phyloP scores from a whole-genome alignment of 2,888 invertebrate species.

The Drosophila tripunctata region DNA sequence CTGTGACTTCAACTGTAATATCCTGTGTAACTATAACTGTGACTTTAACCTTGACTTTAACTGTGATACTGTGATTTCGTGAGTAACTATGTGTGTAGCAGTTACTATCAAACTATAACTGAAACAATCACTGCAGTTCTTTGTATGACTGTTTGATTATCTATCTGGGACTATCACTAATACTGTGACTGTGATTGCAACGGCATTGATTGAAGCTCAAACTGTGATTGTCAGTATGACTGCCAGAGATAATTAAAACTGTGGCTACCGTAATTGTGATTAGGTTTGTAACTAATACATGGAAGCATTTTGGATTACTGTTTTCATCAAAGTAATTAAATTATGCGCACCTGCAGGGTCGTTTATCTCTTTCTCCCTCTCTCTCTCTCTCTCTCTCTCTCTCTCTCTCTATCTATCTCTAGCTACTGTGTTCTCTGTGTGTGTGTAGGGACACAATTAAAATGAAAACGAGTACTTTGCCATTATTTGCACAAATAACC shows the following conservation, averaged over 20 bases:
- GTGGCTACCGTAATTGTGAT: not conserved
- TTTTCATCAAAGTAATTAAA: slow-evolving; percentile 22
- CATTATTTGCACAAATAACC: slow-evolving; percentile 62
- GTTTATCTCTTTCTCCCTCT: not conserved
- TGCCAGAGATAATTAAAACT: too few relatives aligned
- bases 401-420: not conserved
- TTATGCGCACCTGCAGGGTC: slow-evolving; percentile 12
- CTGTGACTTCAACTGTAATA: too few relatives aligned
- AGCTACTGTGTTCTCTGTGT: too few relatives aligned
- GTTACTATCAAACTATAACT: too few relatives aligned
- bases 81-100: too few relatives aligned
- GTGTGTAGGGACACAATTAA: slow-evolving; percentile 48
- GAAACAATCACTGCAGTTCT: too few relatives aligned
- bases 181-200: not conserved
- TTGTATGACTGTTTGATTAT: too few relatives aligned
- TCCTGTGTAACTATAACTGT: not conserved
- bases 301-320: slow-evolving; percentile 46
- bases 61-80: too few relatives aligned
- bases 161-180: too few relatives aligned
- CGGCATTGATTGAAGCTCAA: not conserved
- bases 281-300: not conserved
- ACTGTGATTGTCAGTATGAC: not conserved
- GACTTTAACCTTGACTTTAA: too few relatives aligned
- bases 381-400: not conserved
- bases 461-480: slow-evolving; percentile 37